A percentile compares a stretch with the other conserved stretches of the same genome.
Evolutionary conservation across 2,888 invertebrate species (phyloP).

Genomic region (Eledona agricola): DNA sequence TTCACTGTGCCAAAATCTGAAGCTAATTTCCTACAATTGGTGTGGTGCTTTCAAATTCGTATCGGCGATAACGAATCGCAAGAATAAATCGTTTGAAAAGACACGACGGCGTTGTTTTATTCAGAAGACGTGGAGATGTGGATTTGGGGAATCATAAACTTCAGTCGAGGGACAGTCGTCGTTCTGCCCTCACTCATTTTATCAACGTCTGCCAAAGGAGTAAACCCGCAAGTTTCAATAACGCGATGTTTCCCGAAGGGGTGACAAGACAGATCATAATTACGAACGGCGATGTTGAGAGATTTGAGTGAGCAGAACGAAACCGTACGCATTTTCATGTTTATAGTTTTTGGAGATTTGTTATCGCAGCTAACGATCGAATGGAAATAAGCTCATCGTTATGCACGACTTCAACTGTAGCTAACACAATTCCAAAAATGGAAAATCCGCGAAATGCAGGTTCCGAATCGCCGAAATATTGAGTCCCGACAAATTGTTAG

Average conservation of each 20-base stretch:
- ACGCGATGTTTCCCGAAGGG: constrained; percentile 30
- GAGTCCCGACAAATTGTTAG: constrained; percentile 16
- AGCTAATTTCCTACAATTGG: too few species aligned
- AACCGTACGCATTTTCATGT: constrained; percentile 17
- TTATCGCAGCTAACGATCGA: constrained; percentile 26
- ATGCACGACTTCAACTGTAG: constrained; percentile 10
- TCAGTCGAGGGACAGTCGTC: constrained; percentile 48
- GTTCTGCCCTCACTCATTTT: constrained; percentile 47
- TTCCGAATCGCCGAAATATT: constrained; percentile 9
- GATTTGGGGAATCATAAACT: constrained; percentile 54
- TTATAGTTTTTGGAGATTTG: constrained; percentile 21
- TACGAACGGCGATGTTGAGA: too few species aligned
- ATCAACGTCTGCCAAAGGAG: constrained; percentile 44
- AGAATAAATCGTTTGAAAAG: constrained; percentile 48
- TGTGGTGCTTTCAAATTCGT: too few species aligned
- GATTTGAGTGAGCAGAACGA: too few species aligned
- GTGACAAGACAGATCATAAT: constrained; percentile 23
- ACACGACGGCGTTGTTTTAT: constrained; percentile 50
- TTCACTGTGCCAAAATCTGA: too few species aligned
- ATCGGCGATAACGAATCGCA: constrained; percentile 41
- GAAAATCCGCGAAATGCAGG: constrained; percentile 4
- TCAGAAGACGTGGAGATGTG: constrained; percentile 52
- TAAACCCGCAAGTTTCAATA: constrained; percentile 40
- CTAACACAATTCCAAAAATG: constrained; percentile 15
- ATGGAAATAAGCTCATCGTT: constrained; percentile 27